A percentile compares a stretch with the other conserved stretches of the same genome.
Evolutionary conservation across 2,888 invertebrate species (phyloP).

Genomic region (Lepas anatifera): DNA sequence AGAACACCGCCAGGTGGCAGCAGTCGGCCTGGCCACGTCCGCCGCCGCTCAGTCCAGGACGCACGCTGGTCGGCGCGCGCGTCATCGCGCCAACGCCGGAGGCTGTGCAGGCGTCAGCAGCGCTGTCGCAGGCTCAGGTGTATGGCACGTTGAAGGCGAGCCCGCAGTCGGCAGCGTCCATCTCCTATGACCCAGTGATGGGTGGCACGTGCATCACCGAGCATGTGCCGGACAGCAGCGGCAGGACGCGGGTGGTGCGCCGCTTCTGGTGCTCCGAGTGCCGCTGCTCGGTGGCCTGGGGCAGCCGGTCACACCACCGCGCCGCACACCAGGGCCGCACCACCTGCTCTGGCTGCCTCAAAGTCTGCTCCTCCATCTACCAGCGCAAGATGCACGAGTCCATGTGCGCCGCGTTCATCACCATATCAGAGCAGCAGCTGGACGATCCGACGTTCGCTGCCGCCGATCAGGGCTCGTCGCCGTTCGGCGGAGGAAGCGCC

Average conservation of each 20-base stretch:
- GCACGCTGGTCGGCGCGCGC: not conserved
- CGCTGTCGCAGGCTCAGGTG: too few relatives aligned
- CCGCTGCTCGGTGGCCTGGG: not conserved
- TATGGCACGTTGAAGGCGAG: too few relatives aligned
- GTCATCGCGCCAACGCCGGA: too few relatives aligned
- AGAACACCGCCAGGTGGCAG: too few relatives aligned
- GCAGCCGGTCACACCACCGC: conserved; percentile 9
- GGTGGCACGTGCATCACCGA: not conserved
- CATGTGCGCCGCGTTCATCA: not conserved
- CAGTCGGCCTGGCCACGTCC: too few relatives aligned
- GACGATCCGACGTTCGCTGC: not conserved
- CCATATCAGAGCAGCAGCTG: not conserved
- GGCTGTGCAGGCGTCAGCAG: too few relatives aligned
- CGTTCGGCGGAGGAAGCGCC: not conserved
- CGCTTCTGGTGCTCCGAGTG: not conserved
- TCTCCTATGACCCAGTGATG: not conserved
- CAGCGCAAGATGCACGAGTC: conserved; percentile 2
- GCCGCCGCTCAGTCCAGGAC: too few relatives aligned
- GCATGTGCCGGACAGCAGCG: not conserved
- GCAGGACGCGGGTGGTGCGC: not conserved
- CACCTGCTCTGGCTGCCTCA: not conserved
- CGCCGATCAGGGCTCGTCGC: not conserved
- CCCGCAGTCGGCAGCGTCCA: too few relatives aligned
- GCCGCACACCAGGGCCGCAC: conserved; percentile 5
- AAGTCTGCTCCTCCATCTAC: not conserved